phyloP scores from a whole-genome alignment of 2,888 invertebrate genomes.

The Plusia festucae region DNA sequence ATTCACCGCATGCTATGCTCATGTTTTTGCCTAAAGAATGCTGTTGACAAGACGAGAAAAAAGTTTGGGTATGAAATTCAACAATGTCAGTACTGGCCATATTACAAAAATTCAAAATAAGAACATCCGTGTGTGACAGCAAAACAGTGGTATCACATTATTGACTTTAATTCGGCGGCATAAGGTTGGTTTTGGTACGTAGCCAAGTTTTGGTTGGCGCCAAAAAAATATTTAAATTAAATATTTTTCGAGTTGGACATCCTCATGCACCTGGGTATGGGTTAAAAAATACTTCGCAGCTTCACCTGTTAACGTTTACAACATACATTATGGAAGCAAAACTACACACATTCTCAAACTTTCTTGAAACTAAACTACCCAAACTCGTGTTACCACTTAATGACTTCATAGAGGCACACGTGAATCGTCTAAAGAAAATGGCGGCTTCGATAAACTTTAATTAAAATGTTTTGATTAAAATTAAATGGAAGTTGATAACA shows the following conservation, averaged over 20 bases:
- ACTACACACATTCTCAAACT: neutral
- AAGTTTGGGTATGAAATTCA: neutral
- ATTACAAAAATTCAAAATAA: conserved; percentile 1
- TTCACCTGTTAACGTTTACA: neutral
- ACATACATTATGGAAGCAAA: neutral
- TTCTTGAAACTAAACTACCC: neutral
- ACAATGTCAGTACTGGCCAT: neutral
- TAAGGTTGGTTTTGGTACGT: neutral
- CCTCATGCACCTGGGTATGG: neutral
- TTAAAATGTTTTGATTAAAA: conserved; percentile 41
- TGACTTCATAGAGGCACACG: conserved; percentile 9
- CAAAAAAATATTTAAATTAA: neutral
- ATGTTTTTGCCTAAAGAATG: neutral
- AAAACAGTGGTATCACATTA: no score
- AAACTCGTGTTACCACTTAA: conserved; percentile 5
- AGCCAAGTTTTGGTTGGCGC: neutral
- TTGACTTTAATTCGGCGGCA: neutral
- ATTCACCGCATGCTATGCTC: conserved; percentile 1
- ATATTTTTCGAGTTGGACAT: neutral
- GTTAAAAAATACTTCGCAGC: neutral
- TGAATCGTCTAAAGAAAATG: conserved; percentile 12
- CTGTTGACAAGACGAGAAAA: neutral
- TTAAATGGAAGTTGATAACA: conserved; percentile 31
- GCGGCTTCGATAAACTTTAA: conserved; percentile 24
- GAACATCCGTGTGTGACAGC: neutral